Conservation (phyloP, 2,888 invertebrate genomes). For the Agriopis leucophaearia region DNA sequence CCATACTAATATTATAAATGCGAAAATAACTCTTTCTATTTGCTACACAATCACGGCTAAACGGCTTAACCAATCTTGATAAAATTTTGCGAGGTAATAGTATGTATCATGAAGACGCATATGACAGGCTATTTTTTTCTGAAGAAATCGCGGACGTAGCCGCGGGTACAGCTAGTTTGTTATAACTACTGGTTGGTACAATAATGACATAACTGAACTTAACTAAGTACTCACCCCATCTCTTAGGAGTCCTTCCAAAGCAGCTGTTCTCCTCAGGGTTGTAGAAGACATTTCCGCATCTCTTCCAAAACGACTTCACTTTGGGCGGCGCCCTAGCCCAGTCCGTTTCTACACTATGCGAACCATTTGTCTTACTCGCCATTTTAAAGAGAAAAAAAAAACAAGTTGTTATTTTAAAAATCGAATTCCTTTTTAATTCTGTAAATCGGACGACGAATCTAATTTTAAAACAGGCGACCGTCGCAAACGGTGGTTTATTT, state of each 20-base stretch:
- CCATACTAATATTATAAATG: too few relatives aligned
- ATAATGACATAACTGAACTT: background rate
- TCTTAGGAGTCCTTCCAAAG: constrained; percentile 74
- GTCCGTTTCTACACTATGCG: constrained; percentile 59
- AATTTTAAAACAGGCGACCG: constrained; percentile 50
- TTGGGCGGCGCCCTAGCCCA: constrained; percentile 76
- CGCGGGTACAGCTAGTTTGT: too few relatives aligned
- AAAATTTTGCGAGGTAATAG: too few relatives aligned
- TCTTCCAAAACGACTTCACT: constrained; percentile 58
- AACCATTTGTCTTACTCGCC: constrained; percentile 69
- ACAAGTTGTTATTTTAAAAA: background rate
- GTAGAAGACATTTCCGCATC: constrained; percentile 66
- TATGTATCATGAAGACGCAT: too few relatives aligned
- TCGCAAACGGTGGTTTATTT: constrained; percentile 49
- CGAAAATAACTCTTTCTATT: too few relatives aligned
- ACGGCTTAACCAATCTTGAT: too few relatives aligned
- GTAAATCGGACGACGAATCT: constrained; percentile 13
- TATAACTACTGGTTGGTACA: too few relatives aligned
- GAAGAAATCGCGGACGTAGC: too few relatives aligned
- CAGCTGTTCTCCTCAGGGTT: constrained; percentile 75
- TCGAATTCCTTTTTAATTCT: background rate
- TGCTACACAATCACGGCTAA: too few relatives aligned
- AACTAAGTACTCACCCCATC: constrained; percentile 79
- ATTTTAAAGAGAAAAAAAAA: constrained; percentile 48
- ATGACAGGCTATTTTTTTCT: too few relatives aligned